Evolutionary conservation across 2,113 vertebrate genomes (phyloP).

Genomic region (Rhabdornis inornatus): DNA sequence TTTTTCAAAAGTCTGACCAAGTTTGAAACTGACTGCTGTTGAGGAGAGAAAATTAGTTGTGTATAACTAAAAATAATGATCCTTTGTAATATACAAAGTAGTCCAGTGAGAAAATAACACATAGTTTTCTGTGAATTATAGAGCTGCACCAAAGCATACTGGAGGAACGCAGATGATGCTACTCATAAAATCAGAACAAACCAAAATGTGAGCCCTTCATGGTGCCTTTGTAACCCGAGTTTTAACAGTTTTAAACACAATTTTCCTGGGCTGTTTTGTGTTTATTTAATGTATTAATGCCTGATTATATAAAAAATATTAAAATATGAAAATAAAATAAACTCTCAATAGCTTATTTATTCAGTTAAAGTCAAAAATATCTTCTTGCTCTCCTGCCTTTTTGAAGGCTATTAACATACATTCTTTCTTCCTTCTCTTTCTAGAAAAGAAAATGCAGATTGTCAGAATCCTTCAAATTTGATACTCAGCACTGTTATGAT

Average conservation of each 20-base stretch:
- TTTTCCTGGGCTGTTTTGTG: neutral
- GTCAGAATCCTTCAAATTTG: constrained; percentile 3
- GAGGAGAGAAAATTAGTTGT: neutral
- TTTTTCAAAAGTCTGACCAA: neutral
- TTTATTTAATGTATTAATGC: neutral
- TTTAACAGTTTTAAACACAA: neutral
- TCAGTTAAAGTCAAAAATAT: neutral
- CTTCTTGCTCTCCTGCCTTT: neutral
- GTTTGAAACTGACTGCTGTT: neutral
- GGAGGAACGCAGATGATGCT: neutral
- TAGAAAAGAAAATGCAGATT: constrained; percentile 7
- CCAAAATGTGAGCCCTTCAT: neutral
- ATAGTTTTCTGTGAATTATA: neutral
- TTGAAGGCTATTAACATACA: neutral
- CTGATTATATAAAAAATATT: neutral
- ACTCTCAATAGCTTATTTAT: neutral
- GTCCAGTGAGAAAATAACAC: neutral
- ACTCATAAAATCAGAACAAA: neutral
- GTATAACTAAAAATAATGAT: neutral
- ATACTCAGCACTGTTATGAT: neutral
- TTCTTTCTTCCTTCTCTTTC: neutral
- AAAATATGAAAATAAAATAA: constrained; percentile 29
- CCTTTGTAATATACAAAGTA: neutral
- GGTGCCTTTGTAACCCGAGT: neutral
- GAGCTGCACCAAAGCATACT: neutral